These are phyloP conservation scores for Nasonia longicornis DNA, from an alignment of 1,140 invertebrate species.

Conservation along the genomic window DNA sequence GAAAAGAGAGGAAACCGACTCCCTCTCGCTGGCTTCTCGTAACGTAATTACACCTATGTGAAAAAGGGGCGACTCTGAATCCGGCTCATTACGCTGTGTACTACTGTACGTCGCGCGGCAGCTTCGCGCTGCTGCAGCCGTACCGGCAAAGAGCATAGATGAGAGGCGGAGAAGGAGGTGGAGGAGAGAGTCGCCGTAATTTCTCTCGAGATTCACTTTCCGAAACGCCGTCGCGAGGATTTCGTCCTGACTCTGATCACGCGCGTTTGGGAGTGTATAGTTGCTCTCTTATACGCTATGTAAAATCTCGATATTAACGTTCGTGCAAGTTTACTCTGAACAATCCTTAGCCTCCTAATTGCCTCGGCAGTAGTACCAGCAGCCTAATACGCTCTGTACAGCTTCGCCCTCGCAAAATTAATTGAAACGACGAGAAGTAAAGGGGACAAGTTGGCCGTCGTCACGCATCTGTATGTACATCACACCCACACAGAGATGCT, in stretches of 20 bases:
- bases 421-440: slow-evolving; percentile 37
- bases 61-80: not conserved
- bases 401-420: slow-evolving; percentile 25
- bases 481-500: not conserved
- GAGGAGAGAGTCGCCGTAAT: slow-evolving; percentile 41
- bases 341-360: slow-evolving; percentile 41
- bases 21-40: not conserved
- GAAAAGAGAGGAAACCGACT: not conserved
- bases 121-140: not conserved
- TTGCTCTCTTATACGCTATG: too few species aligned
- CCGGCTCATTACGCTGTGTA: slow-evolving; percentile 7
- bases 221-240: slow-evolving; percentile 32
- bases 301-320: too few species aligned
- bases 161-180: not conserved
- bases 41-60: slow-evolving; percentile 44
- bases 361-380: slow-evolving; percentile 22
- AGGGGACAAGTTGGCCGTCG: slow-evolving; percentile 33
- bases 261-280: slow-evolving; percentile 44
- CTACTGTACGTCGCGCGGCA: not conserved
- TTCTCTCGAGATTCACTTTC: slow-evolving; percentile 38
- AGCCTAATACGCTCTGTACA: not conserved
- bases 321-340: too few species aligned
- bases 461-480: not conserved
- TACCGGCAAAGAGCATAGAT: not conserved
- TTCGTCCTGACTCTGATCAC: slow-evolving; percentile 61